Conservation (phyloP, 2,113 vertebrate species). For the Odontophorus gujanensis region DNA sequence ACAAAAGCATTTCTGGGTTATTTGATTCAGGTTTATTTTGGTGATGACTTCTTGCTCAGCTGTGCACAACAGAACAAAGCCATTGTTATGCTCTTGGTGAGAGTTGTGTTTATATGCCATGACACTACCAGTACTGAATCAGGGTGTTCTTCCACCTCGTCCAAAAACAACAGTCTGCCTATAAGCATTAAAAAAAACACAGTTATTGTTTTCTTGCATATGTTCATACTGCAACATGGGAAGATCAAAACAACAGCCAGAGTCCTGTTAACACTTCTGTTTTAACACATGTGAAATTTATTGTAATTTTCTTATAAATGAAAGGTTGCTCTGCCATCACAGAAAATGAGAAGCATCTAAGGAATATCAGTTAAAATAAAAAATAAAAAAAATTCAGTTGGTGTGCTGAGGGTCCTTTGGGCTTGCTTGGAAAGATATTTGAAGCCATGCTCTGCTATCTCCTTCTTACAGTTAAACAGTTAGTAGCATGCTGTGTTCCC, state of each 20-base stretch:
- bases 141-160: constrained; percentile 48
- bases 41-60: constrained; percentile 61
- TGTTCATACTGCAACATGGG: constrained; percentile 18
- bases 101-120: constrained; percentile 56
- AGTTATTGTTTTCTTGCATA: constrained; percentile 44
- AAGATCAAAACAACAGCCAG: constrained; percentile 36
- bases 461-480: not conserved
- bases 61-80: constrained; percentile 63
- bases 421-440: not conserved
- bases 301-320: constrained; percentile 36
- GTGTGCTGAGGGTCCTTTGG: not conserved
- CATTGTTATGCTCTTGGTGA: constrained; percentile 60
- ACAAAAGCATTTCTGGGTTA: constrained; percentile 33
- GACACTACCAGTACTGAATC: constrained; percentile 46
- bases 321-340: not conserved
- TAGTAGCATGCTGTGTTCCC: not conserved
- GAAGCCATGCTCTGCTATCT: not conserved
- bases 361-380: not conserved
- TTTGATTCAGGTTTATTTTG: constrained; percentile 58
- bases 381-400: not conserved
- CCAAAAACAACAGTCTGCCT: constrained; percentile 39
- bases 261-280: constrained; percentile 39
- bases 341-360: not conserved
- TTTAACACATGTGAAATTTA: constrained; percentile 54
- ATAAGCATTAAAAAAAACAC: constrained; percentile 40